These are phyloP conservation scores for Gila orcuttii DNA, from an alignment of 2,113 vertebrate species.

Conservation along the genomic window DNA sequence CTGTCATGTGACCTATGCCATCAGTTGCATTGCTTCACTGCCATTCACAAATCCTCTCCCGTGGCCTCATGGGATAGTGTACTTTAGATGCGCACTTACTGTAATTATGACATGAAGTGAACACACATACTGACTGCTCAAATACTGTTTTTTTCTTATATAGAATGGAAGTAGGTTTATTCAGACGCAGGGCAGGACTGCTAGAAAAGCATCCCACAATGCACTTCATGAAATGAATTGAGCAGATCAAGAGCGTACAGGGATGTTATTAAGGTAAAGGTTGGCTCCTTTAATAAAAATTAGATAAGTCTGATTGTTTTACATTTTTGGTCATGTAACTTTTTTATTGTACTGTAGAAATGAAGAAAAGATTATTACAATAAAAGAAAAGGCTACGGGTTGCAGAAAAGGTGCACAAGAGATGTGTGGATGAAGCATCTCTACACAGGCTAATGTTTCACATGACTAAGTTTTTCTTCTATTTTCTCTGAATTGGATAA, in stretches of 20 bases:
- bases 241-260: neutral
- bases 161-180: no score
- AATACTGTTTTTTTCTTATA: no score
- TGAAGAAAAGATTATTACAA: neutral
- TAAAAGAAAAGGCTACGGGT: neutral
- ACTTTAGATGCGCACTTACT: no score
- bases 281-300: neutral
- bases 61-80: no score
- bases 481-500: conserved; percentile 37
- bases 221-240: neutral
- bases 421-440: neutral
- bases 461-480: conserved; percentile 12
- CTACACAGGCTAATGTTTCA: conserved; percentile 15
- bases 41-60: no score
- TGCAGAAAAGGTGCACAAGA: neutral
- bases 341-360: neutral
- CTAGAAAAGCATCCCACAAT: neutral
- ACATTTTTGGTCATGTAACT: neutral
- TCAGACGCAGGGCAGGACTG: neutral
- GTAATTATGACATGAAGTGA: no score
- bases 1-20: no score
- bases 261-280: neutral
- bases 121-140: no score
- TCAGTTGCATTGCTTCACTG: no score
- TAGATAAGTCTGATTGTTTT: neutral